Conservation (phyloP, 1,140 invertebrate species). For the Stegodyphus mimosarum region DNA sequence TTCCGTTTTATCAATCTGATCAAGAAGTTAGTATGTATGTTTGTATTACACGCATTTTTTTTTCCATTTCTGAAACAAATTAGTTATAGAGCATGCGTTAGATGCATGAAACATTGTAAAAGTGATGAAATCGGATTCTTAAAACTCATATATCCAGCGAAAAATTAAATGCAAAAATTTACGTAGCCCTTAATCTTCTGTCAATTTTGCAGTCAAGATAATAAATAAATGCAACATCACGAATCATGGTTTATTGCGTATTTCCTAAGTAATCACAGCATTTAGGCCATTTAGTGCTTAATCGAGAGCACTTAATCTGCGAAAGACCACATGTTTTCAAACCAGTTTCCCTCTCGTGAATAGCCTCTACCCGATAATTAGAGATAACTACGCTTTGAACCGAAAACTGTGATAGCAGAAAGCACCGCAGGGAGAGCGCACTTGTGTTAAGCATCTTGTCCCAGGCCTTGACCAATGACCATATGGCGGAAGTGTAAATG, state of each 20-base stretch:
- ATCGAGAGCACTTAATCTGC: conserved; percentile 34
- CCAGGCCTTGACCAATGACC: not conserved
- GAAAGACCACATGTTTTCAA: conserved; percentile 38
- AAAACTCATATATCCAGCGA: too few species aligned
- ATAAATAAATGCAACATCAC: not conserved
- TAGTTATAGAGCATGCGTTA: too few species aligned
- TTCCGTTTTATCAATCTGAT: too few species aligned
- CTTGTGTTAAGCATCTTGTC: not conserved
- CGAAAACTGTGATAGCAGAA: conserved; percentile 5
- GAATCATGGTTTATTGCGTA: not conserved
- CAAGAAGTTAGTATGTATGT: too few species aligned
- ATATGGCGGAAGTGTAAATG: not conserved
- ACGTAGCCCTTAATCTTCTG: too few species aligned
- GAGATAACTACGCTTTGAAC: conserved; percentile 36
- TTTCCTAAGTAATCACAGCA: conserved; percentile 25
- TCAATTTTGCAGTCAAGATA: too few species aligned
- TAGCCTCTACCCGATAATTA: conserved; percentile 32
- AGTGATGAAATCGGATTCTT: too few species aligned
- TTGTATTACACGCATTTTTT: too few species aligned
- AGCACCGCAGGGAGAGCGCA: not conserved
- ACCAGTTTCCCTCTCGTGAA: conserved; percentile 21
- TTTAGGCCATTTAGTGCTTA: conserved; percentile 17
- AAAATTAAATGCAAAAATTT: too few species aligned
- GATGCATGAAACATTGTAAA: too few species aligned
- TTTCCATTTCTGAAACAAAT: too few species aligned